phyloP scores from a whole-genome alignment of 2,888 invertebrate genomes.

The Hesperia comma region DNA sequence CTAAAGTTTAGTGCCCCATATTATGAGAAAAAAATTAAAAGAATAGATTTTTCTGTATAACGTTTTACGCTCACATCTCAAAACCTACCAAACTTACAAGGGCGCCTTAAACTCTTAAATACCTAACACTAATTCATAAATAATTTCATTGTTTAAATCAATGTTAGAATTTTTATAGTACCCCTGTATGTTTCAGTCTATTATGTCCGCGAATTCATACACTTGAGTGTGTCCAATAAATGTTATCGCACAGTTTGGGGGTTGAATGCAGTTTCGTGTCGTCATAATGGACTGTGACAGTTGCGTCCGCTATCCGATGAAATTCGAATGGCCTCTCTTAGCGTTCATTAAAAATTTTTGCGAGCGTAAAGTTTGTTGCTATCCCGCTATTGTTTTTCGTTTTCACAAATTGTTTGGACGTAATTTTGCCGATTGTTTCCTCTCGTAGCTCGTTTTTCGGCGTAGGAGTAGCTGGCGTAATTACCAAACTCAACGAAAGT shows the following conservation, averaged over 20 bases:
- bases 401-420: slow-evolving; percentile 25
- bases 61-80: no score
- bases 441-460: background rate
- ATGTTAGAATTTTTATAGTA: no score
- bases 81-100: no score
- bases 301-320: slow-evolving; percentile 49
- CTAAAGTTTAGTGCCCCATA: no score
- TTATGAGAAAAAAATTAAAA: no score
- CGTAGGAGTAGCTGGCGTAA: background rate
- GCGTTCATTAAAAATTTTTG: slow-evolving; percentile 40
- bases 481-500: slow-evolving; percentile 11
- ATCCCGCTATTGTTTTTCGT: slow-evolving; percentile 31
- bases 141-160: no score
- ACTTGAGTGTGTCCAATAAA: slow-evolving; percentile 31
- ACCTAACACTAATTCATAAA: no score
- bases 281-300: slow-evolving; percentile 73
- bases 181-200: no score
- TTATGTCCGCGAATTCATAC: background rate
- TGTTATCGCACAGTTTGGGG: slow-evolving; percentile 44
- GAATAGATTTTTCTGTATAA: no score
- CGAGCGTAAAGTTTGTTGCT: slow-evolving; percentile 24
- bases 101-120: no score
- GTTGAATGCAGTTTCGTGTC: slow-evolving; percentile 58
- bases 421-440: slow-evolving; percentile 15
- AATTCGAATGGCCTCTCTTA: slow-evolving; percentile 44